phyloP scores from a whole-genome alignment of 2,113 vertebrate genomes.

The Bostrychus sinensis region DNA sequence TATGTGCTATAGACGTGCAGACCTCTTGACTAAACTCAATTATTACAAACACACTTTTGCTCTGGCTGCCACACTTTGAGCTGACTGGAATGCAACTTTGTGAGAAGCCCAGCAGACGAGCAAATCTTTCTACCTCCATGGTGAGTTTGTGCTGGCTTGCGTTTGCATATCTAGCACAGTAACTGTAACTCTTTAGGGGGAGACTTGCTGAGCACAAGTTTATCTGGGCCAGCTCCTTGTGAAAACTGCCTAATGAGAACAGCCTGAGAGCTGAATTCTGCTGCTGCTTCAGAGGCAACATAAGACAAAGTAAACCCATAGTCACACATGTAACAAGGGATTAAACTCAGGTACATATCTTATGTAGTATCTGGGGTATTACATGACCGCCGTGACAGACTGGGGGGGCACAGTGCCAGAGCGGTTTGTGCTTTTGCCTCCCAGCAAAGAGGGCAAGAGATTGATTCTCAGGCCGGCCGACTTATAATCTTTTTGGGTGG shows the following conservation, averaged over 20 bases:
- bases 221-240: conserved; percentile 70
- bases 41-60: conserved; percentile 43
- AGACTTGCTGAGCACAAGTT: conserved; percentile 59
- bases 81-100: conserved; percentile 47
- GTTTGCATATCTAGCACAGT: conserved; percentile 66
- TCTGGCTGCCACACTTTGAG: conserved; percentile 4
- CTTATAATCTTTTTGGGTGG: too few species aligned
- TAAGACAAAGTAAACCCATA: conserved; percentile 43
- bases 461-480: too few species aligned
- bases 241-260: conserved; percentile 64
- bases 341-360: conserved; percentile 12
- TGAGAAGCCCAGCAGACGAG: conserved; percentile 37
- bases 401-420: too few species aligned
- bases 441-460: too few species aligned
- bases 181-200: conserved; percentile 63
- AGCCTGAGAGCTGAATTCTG: conserved; percentile 39
- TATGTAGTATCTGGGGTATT: conserved; percentile 12
- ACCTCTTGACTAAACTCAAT: conserved; percentile 53
- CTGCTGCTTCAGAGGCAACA: conserved; percentile 29
- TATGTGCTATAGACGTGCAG: conserved; percentile 37
- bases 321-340: conserved; percentile 23
- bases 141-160: conserved; percentile 38
- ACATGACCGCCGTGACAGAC: background rate
- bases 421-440: too few species aligned
- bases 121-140: conserved; percentile 32